phyloP scores from a whole-genome alignment of 2,113 vertebrate species.

The Carassius auratus region DNA sequence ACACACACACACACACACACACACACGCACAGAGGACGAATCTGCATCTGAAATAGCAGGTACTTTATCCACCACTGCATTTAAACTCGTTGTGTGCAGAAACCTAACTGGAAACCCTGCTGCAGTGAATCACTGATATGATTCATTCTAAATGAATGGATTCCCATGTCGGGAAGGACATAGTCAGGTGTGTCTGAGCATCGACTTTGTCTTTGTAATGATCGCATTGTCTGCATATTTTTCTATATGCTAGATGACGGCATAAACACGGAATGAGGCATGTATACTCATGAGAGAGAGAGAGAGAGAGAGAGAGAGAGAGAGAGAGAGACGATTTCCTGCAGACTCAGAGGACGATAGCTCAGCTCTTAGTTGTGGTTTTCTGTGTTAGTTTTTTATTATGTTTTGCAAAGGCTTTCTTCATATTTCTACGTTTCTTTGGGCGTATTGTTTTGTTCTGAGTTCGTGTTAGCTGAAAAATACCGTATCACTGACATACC shows the following conservation, averaged over 20 bases:
- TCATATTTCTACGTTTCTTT: not conserved
- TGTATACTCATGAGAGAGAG: not conserved
- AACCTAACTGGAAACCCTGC: not conserved
- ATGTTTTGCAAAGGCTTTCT: not conserved
- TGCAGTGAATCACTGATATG: not conserved
- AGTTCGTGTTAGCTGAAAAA: not conserved
- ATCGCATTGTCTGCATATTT: conserved; percentile 41
- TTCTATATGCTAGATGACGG: conserved; percentile 4
- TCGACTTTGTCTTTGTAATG: not conserved
- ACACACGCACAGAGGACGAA: no score
- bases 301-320: conserved; percentile 6
- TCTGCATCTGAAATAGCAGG: no score
- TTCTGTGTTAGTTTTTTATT: not conserved
- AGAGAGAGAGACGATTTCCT: not conserved
- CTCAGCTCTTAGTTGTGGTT: not conserved
- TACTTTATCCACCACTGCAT: no score
- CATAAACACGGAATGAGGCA: conserved; percentile 20
- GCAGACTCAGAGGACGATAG: not conserved
- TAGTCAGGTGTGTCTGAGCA: not conserved
- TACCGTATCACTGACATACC: no score
- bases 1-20: no score
- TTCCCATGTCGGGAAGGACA: not conserved
- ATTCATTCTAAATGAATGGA: not conserved
- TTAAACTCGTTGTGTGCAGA: not conserved
- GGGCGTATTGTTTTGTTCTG: not conserved